Evolutionary conservation across 2,797 vertebrate genomes (phyloP).

Genomic region (Eulemur albifrons): DNA sequence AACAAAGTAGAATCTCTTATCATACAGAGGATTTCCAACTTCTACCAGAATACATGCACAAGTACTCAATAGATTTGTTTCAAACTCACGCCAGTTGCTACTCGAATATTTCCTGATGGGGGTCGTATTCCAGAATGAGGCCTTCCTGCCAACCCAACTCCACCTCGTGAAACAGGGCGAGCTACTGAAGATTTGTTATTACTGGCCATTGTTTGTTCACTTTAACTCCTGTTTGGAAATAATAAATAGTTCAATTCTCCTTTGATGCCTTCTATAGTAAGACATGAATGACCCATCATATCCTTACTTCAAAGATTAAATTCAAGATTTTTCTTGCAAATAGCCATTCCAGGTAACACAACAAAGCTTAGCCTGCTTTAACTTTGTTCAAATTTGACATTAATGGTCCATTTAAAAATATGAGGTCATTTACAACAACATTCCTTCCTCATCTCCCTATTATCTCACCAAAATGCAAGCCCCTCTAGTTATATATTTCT

Average conservation of each 20-base stretch:
- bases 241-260: slow-evolving; percentile 52
- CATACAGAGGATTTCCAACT: neutral
- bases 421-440: neutral
- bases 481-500: neutral
- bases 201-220: slow-evolving; percentile 80
- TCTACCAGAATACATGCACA: neutral
- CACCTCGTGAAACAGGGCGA: slow-evolving; percentile 89
- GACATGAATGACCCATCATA: neutral
- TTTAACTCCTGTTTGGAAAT: slow-evolving; percentile 60
- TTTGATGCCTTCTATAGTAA: slow-evolving; percentile 1
- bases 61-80: neutral
- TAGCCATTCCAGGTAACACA: neutral
- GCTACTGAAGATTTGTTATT: slow-evolving; percentile 85
- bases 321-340: slow-evolving; percentile 8
- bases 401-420: slow-evolving; percentile 24
- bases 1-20: neutral
- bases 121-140: slow-evolving; percentile 88
- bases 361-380: neutral
- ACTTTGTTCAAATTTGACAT: slow-evolving; percentile 40
- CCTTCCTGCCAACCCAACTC: slow-evolving; percentile 83
- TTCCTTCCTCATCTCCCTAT: neutral
- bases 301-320: neutral
- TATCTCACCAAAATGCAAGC: slow-evolving; percentile 35
- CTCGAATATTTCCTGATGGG: slow-evolving; percentile 87
- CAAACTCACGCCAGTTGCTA: slow-evolving; percentile 88